phyloP scores from a whole-genome alignment of 2,797 vertebrate genomes.

The Pristis pectinata region DNA sequence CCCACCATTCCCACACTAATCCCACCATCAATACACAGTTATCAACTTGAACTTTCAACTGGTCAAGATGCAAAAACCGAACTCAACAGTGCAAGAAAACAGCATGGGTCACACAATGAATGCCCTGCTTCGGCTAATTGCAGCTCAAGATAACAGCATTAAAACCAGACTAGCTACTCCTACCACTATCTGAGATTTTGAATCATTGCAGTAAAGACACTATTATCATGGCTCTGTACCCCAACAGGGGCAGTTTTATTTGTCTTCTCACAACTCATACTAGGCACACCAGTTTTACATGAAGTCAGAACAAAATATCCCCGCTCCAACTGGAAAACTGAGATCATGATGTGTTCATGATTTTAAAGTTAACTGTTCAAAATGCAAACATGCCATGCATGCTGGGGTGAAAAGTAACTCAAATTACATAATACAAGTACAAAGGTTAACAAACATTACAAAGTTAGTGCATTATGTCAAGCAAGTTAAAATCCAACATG shows the following conservation, averaged over 20 bases:
- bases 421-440: not conserved
- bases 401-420: not conserved
- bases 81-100: not conserved
- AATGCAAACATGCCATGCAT: not conserved
- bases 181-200: not conserved
- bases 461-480: not conserved
- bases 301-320: not conserved
- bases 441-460: not conserved
- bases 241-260: not conserved
- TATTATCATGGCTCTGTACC: not conserved
- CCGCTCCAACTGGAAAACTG: not conserved
- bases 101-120: not conserved
- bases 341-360: not conserved
- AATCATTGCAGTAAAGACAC: not conserved
- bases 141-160: not conserved
- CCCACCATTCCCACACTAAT: too few species aligned
- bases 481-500: not conserved
- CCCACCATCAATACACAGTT: not conserved
- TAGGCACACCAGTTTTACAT: not conserved
- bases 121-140: not conserved
- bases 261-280: not conserved
- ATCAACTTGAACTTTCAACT: not conserved
- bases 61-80: not conserved
- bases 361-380: conserved; percentile 1
- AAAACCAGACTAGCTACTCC: not conserved